Evolutionary conservation across 1,140 invertebrate species (phyloP).

Genomic region (Drosophila navojoa): DNA sequence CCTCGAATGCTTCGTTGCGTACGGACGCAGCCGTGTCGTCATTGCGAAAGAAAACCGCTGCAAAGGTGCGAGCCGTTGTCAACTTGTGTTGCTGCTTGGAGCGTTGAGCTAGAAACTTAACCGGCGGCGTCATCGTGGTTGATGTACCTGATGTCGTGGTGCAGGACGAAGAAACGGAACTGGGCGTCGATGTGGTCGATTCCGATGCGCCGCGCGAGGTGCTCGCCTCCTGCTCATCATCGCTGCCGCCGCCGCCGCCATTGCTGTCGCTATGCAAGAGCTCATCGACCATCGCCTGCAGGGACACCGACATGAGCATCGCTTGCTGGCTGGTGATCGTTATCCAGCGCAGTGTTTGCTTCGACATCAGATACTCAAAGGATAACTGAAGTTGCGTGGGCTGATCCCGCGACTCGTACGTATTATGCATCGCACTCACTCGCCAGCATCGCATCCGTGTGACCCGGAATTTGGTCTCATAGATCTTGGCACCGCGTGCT

Average conservation of each 20-base stretch:
- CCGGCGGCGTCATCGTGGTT: conserved; percentile 70
- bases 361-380: conserved; percentile 98
- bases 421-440: conserved; percentile 93
- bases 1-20: conserved; percentile 95
- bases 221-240: conserved; percentile 64
- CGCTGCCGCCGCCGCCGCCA: conserved; percentile 41
- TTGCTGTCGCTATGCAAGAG: conserved; percentile 90
- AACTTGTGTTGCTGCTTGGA: conserved; percentile 82
- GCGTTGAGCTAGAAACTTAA: conserved; percentile 81
- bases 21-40: conserved; percentile 82
- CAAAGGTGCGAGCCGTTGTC: conserved; percentile 82
- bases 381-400: conserved; percentile 88
- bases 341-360: conserved; percentile 96
- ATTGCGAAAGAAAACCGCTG: conserved; percentile 87
- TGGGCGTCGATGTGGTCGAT: conserved; percentile 59
- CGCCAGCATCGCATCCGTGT: conserved; percentile 98
- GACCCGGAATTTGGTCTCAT: conserved; percentile 94
- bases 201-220: conserved; percentile 52
- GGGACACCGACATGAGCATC: conserved; percentile 96
- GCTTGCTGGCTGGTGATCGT: conserved; percentile 95
- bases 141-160: conserved; percentile 78
- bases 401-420: conserved; percentile 83
- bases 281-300: conserved; percentile 98
- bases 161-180: conserved; percentile 61
- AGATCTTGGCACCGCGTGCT: conserved; percentile 85